Conservation (phyloP, 2,113 vertebrate genomes). For the Chaetops frenatus region DNA sequence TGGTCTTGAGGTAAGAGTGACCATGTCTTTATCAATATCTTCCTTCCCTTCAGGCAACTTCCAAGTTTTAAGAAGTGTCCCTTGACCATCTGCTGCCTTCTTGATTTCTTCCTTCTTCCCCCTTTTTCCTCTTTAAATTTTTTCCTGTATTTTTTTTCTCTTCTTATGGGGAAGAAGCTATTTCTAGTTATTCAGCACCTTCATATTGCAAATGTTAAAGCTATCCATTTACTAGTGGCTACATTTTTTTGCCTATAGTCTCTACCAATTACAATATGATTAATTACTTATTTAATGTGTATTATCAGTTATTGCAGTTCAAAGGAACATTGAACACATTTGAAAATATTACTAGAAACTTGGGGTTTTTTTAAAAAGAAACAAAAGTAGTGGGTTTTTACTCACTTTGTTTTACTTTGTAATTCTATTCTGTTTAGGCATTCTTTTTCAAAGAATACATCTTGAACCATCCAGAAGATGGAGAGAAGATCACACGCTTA, state of each 20-base stretch:
- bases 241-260: not conserved
- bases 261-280: not conserved
- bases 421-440: slow-evolving; percentile 72
- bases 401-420: not conserved
- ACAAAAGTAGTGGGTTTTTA: not conserved
- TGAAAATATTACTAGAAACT: not conserved
- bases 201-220: not conserved
- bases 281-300: not conserved
- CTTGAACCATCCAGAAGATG: slow-evolving; percentile 96
- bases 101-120: not conserved
- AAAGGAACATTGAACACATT: not conserved
- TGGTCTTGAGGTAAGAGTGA: not conserved
- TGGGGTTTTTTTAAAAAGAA: not conserved
- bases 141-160: not conserved
- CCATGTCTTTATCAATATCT: not conserved
- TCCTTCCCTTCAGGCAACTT: not conserved
- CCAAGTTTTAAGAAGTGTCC: not conserved
- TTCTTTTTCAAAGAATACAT: slow-evolving; percentile 97
- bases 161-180: not conserved
- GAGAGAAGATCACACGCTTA: slow-evolving; percentile 91
- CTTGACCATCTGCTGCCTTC: not conserved
- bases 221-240: not conserved
- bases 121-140: not conserved
- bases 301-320: not conserved
- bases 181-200: not conserved